Base-by-base conservation (phyloP, 1,140 invertebrate species). In the Myzus persicae region DNA sequence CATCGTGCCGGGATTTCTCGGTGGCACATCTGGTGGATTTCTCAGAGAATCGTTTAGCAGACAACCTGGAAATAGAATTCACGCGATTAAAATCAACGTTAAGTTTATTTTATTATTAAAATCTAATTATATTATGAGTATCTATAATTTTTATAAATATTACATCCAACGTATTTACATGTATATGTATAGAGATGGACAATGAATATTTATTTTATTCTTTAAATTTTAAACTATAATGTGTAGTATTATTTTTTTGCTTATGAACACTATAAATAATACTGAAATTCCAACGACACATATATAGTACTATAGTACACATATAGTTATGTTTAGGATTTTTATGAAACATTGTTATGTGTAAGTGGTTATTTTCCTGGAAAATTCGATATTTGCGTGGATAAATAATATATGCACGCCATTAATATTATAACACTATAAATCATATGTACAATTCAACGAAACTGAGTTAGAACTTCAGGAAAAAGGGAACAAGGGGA, bases 1-100 rank as follows among this genome's bases (percentile, higher is more conserved):
- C 98, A 98, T 96, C 92, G 94, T 94, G 38, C 91, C 91, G 97
- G 97, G 97, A 95, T 98, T 98, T 94, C 97, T 96, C 94, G 97
- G 98, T 94, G 97, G 97, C 95, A 98, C 98, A 97, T 98, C 97
- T 94, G 98, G 97, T 94, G 97, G 91, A 93, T 85, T 84, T 85
- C 81, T 85, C 81, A 93, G 97, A 94, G 97, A 96, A 95, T 96
- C 97, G 96, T 98, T 97, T 95, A 98, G 96, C 95, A 98, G 96
- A 96, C 97, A 98, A 96, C 97, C 98, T 98, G 96, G 88, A 96
- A 96, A 94, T 85, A 96, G 94, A 93, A 90, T 38, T 4, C 22
- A 22, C 38, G 90, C 67, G 87, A 87, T 87, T 46, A 85, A 44
- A 85, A 85, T 44, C 31, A 44, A 44, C 5, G 14, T 36, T 36